Evolutionary conservation across 2,888 invertebrate species (phyloP).

Genomic region (Mythimna ferrago): DNA sequence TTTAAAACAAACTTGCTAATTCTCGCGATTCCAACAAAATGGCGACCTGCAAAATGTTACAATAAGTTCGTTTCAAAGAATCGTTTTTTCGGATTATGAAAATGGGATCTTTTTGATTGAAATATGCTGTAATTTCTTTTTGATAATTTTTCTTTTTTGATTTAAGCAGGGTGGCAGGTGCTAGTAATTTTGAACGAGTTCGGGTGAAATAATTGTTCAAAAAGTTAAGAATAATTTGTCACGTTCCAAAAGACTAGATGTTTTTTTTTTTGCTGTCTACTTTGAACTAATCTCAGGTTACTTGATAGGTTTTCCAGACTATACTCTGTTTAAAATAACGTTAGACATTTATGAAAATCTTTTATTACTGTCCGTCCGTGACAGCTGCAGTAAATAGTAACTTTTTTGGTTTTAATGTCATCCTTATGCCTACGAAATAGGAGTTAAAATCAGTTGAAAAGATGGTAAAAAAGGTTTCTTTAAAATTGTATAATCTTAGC

Average conservation of each 20-base stretch:
- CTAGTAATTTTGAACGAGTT: constrained; percentile 36
- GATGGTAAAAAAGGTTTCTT: too few species aligned
- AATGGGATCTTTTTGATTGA: constrained; percentile 38
- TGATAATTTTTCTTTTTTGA: constrained; percentile 31
- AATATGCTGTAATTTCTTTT: constrained; percentile 48
- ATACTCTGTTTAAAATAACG: too few species aligned
- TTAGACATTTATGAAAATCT: too few species aligned
- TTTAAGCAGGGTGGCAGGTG: constrained; percentile 35
- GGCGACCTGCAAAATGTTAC: constrained; percentile 43
- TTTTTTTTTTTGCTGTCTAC: constrained; percentile 6
- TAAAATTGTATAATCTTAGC: too few species aligned
- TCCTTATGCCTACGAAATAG: too few species aligned
- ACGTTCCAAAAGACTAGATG: constrained; percentile 1
- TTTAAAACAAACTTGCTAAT: constrained; percentile 59
- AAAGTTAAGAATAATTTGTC: constrained; percentile 40
- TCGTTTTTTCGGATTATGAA: constrained; percentile 54
- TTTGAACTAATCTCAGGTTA: constrained; percentile 5
- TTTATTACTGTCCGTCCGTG: too few species aligned
- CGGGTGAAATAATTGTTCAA: constrained; percentile 20
- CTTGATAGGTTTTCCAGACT: neutral
- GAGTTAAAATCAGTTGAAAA: too few species aligned
- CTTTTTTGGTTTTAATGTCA: too few species aligned
- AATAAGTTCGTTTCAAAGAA: constrained; percentile 52
- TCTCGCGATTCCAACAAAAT: constrained; percentile 44
- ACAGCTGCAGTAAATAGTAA: too few species aligned